These are phyloP conservation scores for Rhorus exstirpatorius DNA, from an alignment of 2,888 invertebrate species.

Conservation along the genomic window DNA sequence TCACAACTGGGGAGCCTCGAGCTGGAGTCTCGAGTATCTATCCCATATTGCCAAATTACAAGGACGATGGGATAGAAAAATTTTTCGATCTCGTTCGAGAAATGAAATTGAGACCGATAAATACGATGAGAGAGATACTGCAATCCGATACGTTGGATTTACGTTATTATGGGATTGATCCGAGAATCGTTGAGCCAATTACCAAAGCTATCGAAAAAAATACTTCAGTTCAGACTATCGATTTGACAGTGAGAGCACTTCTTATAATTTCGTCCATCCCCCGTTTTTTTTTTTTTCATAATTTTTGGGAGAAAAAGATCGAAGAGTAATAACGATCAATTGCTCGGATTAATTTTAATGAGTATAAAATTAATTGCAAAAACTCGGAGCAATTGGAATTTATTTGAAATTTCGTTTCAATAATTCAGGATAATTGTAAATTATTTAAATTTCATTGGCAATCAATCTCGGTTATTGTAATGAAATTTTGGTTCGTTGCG, in stretches of 20 bases:
- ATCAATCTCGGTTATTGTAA: too few species aligned
- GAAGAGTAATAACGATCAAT: too few species aligned
- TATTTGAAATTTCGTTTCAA: too few species aligned
- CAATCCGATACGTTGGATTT: conserved; percentile 77
- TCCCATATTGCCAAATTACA: conserved; percentile 70
- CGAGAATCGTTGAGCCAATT: conserved; percentile 76
- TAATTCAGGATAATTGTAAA: too few species aligned
- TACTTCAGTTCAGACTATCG: conserved; percentile 74
- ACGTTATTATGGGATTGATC: conserved; percentile 79
- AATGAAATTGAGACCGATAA: conserved; percentile 73
- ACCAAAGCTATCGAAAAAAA: conserved; percentile 78
- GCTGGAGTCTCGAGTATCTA: conserved; percentile 77
- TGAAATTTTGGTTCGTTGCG: too few species aligned
- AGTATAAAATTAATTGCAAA: too few species aligned
- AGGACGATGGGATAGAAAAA: conserved; percentile 76
- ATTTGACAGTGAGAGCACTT: conserved; percentile 77
- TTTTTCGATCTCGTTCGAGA: conserved; percentile 74
- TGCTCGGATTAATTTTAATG: background rate
- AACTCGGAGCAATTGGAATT: too few species aligned
- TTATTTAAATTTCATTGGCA: too few species aligned
- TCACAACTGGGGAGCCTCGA: too few species aligned
- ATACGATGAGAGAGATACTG: conserved; percentile 76
- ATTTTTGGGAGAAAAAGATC: background rate
- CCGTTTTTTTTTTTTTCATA: background rate
- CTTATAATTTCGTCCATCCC: background rate